Base-by-base conservation (phyloP, 2,113 vertebrate species). In the Terrapene triunguis region DNA sequence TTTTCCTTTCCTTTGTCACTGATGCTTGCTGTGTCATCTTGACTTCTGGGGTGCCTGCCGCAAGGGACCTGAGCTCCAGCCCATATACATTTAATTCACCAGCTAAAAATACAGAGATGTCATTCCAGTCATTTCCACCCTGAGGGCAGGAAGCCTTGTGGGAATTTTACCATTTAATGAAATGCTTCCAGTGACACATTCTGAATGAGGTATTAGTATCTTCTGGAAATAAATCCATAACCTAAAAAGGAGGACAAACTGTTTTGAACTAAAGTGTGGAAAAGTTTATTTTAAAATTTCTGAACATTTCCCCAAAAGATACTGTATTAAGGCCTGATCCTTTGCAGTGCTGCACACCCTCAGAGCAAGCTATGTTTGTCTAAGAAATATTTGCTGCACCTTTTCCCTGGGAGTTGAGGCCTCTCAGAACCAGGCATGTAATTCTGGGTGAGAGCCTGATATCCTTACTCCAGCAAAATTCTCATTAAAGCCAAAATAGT, bases 21-120 rank as follows among this genome's bases (percentile, higher is more conserved):
- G 42, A 51, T 93, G 62, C 48, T 57, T 95, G 85, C 80, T 91
- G 53, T 94, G 80, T 82, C 86, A 74, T 82, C 80, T 95, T 47
- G 38, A 96, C 51, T 65, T 89, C 84, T 83, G 88, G 83, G 65
- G 85, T 88, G 48, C 38, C 50, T 90, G 93, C 93, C 91, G 35
- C 90, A 19, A 78, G 94, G 57, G 93, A 94, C 88, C 51, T 8
- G 78, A 96, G 84, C 81, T 93, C 42, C 65, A 94, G 93, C 84
- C 92, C 84, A 50, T 97, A 81, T 59, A 69, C 89, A 89, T 92
- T 94, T 90, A 96, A 97, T 95, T 96, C 85, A 94, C 7, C 1
- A 97, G 84, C 94, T 97, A 85, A 97, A 97, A 96, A 96, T 96
- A 90, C 88, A 81, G 86, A 95, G 54, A 94, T 97, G 97, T 97